Percentiles rank a stretch among this genome's conserved stretches.
phyloP scores from a whole-genome alignment of 2,888 invertebrate species.

The Candidula unifasciata region DNA sequence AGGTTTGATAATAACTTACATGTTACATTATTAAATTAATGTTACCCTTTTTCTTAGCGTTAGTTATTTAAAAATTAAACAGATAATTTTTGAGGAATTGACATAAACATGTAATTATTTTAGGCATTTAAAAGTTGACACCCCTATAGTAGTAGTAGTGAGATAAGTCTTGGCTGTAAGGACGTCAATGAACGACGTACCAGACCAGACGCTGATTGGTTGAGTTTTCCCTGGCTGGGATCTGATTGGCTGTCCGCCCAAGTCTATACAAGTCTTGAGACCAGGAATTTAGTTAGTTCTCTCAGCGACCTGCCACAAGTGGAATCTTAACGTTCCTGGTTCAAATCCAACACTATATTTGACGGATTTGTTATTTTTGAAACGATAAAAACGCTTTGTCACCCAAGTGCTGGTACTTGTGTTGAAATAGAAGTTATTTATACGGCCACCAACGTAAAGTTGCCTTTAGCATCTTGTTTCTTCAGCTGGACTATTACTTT shows the following conservation, averaged over 20 bases:
- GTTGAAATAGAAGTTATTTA: neutral
- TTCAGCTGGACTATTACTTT: neutral
- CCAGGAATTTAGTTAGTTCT: slow-evolving; percentile 7
- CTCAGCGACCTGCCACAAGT: neutral
- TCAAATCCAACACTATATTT: neutral
- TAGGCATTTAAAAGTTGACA: neutral
- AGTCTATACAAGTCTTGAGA: slow-evolving; percentile 37
- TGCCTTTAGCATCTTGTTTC: neutral
- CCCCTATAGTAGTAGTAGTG: slow-evolving; percentile 27
- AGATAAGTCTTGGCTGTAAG: neutral
- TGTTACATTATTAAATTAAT: neutral
- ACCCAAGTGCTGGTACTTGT: neutral
- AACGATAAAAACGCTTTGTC: neutral
- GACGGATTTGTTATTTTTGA: neutral
- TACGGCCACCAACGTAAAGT: neutral
- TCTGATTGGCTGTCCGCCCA: slow-evolving; percentile 39
- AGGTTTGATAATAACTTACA: neutral
- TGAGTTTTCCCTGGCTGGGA: slow-evolving; percentile 34
- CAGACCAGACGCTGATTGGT: slow-evolving; percentile 46
- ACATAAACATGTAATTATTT: slow-evolving; percentile 30
- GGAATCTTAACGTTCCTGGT: too few relatives aligned
- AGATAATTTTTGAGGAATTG: neutral
- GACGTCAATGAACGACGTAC: slow-evolving; percentile 51
- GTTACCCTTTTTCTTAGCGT: neutral
- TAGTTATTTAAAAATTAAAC: neutral